Conservation (phyloP, 2,797 vertebrate species). For the Syngnathus rostellatus region DNA sequence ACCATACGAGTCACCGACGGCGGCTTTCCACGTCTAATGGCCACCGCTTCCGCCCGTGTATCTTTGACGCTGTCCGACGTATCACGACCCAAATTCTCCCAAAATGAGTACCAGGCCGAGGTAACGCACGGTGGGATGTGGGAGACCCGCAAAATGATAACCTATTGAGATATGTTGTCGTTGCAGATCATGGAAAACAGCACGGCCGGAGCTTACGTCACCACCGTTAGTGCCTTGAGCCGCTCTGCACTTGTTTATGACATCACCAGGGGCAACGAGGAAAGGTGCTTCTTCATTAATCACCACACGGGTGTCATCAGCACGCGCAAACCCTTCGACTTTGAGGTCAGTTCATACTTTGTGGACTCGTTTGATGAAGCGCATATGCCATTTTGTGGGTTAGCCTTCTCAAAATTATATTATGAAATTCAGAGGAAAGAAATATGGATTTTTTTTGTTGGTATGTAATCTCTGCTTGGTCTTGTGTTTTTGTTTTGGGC, state of each 20-base stretch:
- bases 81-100: slow-evolving; percentile 83
- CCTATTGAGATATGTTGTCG: neutral
- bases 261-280: slow-evolving; percentile 80
- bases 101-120: slow-evolving; percentile 84
- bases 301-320: slow-evolving; percentile 84
- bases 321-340: slow-evolving; percentile 82
- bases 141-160: neutral
- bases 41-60: slow-evolving; percentile 77
- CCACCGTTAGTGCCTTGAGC: slow-evolving; percentile 77
- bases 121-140: slow-evolving; percentile 33
- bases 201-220: slow-evolving; percentile 75
- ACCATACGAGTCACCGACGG: slow-evolving; percentile 83
- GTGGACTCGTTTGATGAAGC: neutral
- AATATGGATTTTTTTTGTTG: neutral
- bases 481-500: slow-evolving; percentile 12
- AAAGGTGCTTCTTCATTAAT: slow-evolving; percentile 80
- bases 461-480: neutral
- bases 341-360: slow-evolving; percentile 65
- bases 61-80: slow-evolving; percentile 81
- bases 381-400: neutral
- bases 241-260: slow-evolving; percentile 84
- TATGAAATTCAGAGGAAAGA: neutral
- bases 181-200: slow-evolving; percentile 77
- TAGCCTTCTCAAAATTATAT: neutral
- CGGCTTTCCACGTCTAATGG: slow-evolving; percentile 81